A percentile compares a stretch with the other conserved stretches of the same genome.
Conservation (phyloP, 2,113 vertebrate species). For the Pterophyllum scalare region DNA sequence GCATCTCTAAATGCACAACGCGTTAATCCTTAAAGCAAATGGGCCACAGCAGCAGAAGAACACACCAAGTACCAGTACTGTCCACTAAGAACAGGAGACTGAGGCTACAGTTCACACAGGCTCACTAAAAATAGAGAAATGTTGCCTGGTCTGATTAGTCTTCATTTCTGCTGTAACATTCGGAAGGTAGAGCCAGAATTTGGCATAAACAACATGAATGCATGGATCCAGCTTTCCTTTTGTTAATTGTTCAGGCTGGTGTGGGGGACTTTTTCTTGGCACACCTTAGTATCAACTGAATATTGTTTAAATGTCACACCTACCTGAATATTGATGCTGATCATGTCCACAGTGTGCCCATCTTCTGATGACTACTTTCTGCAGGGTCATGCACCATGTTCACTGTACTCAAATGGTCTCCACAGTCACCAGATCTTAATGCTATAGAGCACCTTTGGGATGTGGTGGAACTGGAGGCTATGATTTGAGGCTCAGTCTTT, state of each 20-base stretch:
- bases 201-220: background rate
- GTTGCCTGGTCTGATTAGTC: background rate
- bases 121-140: background rate
- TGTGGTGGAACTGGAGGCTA: too few relatives aligned
- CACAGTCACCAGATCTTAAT: background rate
- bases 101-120: background rate
- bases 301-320: too few relatives aligned
- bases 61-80: background rate
- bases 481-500: slow-evolving; percentile 6
- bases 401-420: background rate
- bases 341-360: background rate
- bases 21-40: background rate
- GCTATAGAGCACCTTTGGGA: background rate
- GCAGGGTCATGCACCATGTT: background rate
- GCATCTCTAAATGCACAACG: background rate
- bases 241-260: background rate
- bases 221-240: background rate
- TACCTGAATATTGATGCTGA: background rate
- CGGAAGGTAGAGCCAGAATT: background rate
- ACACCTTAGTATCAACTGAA: too few relatives aligned
- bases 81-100: background rate
- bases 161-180: background rate
- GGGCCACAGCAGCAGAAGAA: background rate
- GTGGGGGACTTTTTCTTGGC: too few relatives aligned
- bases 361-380: background rate